Base-by-base conservation (phyloP, 2,113 vertebrate genomes). In the Pseudorasbora parva region DNA sequence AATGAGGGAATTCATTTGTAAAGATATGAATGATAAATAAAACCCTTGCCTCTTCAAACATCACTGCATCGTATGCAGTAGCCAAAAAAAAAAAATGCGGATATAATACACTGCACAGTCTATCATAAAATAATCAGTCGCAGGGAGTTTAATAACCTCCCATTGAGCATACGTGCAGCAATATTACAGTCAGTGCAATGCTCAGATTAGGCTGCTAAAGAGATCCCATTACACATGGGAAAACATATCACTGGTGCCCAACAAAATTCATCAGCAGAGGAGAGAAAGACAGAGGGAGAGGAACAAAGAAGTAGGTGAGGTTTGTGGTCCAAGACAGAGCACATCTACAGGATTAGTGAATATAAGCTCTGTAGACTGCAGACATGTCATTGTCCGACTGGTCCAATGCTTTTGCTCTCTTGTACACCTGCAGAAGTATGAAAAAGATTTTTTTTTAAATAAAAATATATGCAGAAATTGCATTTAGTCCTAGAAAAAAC, bases 321-420 rank as follows among this genome's bases (percentile, higher is more conserved):
- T 80, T 79, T 54, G 86, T 91, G 91, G 90, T 94, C 93, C 93
- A 89, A 89, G 89, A 86, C 72, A 79, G 25, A 86, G 84, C 86
- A 82, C 86, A 84, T 86, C 73, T 83, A 69, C 17, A 88, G 62
- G 91, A 93, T 96, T 96, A 99, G 93, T 99, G 98, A 88, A 99
- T 99, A 89, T 99, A 99, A 93, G 98, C 98, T 92, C 98, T 94
- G 95, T 99, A 99, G 88, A 99, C 98, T 47, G 98, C 98, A 57
- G 98, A 99, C 92, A 99, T 98, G 79, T 99, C 98, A 54, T 99
- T 99, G 93, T 99, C 98, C 12, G 98, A 99, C 94, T 99, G 98
- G 95, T 99, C 98, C 97, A 99, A 94, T 82, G 98, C 97, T 94
- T 99, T 99, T 84, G 98, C 98, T 93, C 97, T 94, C 94, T 99